Evolutionary conservation across 2,888 invertebrate species (phyloP).

Genomic region (Heliconius erato): DNA sequence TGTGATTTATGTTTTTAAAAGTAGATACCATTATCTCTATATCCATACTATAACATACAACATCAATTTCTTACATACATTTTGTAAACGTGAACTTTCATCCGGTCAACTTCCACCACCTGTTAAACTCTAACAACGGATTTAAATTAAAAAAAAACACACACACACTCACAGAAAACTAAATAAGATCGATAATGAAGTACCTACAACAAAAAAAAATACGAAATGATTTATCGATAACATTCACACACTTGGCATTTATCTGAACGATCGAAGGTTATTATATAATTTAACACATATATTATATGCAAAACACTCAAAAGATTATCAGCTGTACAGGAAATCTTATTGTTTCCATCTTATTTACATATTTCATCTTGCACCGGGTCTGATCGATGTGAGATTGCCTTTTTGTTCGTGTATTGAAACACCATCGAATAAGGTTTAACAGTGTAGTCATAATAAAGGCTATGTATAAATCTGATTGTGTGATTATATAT

Average conservation of each 20-base stretch:
- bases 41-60: no score
- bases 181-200: conserved; percentile 7
- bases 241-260: conserved; percentile 30
- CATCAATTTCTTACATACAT: not conserved
- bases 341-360: conserved; percentile 77
- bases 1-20: no score
- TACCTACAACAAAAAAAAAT: conserved; percentile 22
- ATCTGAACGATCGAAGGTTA: conserved; percentile 25
- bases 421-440: conserved; percentile 73
- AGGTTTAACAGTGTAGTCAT: conserved; percentile 37
- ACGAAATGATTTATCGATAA: conserved; percentile 28
- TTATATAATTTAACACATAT: conserved; percentile 26
- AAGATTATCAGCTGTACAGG: conserved; percentile 74
- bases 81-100: conserved; percentile 2
- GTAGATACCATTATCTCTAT: no score
- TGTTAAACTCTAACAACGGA: conserved; percentile 20
- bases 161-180: not conserved
- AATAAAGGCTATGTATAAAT: not conserved
- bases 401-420: conserved; percentile 66
- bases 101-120: conserved; percentile 23
- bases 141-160: conserved; percentile 6
- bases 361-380: conserved; percentile 79
- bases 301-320: conserved; percentile 52
- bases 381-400: conserved; percentile 65
- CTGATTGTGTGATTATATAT: not conserved